Base-by-base conservation (phyloP, 2,888 invertebrate genomes). In the Platycheirus albimanus region DNA sequence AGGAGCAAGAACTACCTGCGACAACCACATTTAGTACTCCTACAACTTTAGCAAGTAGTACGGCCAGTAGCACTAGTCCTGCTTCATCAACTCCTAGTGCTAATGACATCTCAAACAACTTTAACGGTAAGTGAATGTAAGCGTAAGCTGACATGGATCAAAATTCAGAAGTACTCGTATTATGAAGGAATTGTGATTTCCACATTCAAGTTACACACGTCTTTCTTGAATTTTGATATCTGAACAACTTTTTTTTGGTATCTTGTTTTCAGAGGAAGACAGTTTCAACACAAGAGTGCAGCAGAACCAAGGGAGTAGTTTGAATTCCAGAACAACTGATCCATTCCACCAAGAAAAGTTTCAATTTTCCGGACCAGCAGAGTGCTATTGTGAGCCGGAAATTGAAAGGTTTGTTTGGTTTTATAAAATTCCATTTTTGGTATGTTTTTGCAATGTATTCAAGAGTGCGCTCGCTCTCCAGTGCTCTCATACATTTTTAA, bases 331-430 rank as follows among this genome's bases (percentile, higher is more conserved):
- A 41, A 71, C 85, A 2, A 78, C 85, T 64, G 89, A 89, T 74
- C 86, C 87, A 45, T 87, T 86, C 76, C 85, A 86, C 54, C 86
- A 87, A 63, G 77, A 88, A 71, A 88, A 89, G 45, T 86, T 87
- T 51, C 89, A 88, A 75, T 90, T 88, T 85, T 87, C 88, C 6
- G 87, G 88, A 33, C 89, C 89, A 15, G 90, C 90, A 1, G 90
- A 91, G 67, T 91, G 91, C 85, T 90, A 90, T 85, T 91, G 90
- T 85, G 91, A 89, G 70, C 89, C 90, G 20, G 89, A 89, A 85
- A 87, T 86, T 71, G 90, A 91, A 75, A 89, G 86, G 91, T 91
- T 81, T 85, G 87, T 85, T n/a, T n/a, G n/a, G n/a, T n/a, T n/a
- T n/a, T 72, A 67, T 43, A 43, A 30, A 17, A 28, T 43, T 43